These are phyloP conservation scores for Oligia strigilis DNA, from an alignment of 2,888 invertebrate genomes.

Conservation along the genomic window DNA sequence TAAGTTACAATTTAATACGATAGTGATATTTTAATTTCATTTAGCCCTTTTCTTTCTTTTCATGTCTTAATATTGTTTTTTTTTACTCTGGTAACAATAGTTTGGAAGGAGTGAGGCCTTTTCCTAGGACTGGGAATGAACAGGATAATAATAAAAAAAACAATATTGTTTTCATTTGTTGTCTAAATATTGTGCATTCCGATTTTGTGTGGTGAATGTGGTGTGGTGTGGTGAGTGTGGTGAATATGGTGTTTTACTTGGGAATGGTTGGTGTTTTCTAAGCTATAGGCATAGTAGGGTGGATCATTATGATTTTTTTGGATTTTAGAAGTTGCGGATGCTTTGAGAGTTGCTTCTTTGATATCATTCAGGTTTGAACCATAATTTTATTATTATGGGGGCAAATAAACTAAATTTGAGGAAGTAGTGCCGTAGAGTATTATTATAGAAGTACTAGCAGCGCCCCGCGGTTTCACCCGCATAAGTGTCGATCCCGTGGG, in stretches of 20 bases:
- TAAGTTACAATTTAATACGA: not conserved
- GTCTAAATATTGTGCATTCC: not conserved
- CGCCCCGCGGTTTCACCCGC: too few relatives aligned
- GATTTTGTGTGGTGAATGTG: not conserved
- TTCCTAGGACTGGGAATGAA: not conserved
- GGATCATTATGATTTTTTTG: too few relatives aligned
- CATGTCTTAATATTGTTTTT: not conserved
- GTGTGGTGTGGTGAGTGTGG: not conserved
- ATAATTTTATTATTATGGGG: too few relatives aligned
- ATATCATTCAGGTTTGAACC: not conserved
- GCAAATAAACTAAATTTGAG: too few relatives aligned
- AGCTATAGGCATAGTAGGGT: not conserved
- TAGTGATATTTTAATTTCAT: not conserved
- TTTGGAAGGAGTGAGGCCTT: not conserved
- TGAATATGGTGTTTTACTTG: not conserved
- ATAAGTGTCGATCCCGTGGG: too few relatives aligned
- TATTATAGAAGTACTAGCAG: too few relatives aligned
- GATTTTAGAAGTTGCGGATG: not conserved
- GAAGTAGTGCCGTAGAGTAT: too few relatives aligned
- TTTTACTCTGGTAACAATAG: not conserved
- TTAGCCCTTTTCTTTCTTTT: not conserved
- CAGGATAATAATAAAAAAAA: not conserved
- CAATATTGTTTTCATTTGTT: not conserved
- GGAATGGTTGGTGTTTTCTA: not conserved
- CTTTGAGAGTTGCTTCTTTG: not conserved